These are phyloP conservation scores for Nowickia ferox DNA, from an alignment of 2,888 invertebrate genomes.

Conservation along the genomic window DNA sequence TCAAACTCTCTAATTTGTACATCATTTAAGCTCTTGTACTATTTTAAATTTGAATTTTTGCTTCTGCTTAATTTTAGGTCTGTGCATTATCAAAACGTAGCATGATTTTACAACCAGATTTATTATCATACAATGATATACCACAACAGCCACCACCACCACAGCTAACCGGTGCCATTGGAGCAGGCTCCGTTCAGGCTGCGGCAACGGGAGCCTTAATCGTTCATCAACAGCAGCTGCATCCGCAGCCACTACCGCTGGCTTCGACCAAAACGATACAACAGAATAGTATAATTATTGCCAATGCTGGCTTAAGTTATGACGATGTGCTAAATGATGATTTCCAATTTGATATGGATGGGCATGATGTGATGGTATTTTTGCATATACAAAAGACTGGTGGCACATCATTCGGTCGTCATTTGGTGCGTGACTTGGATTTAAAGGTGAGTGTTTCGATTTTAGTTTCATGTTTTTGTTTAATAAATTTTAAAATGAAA, in stretches of 20 bases:
- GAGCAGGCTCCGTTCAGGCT: conserved; percentile 72
- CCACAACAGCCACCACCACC: conserved; percentile 73
- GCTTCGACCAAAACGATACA: conserved; percentile 78
- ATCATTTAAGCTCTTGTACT: not conserved
- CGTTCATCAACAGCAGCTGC: conserved; percentile 71
- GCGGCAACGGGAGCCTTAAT: conserved; percentile 72
- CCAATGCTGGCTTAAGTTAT: conserved; percentile 88
- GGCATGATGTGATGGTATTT: conserved; percentile 98
- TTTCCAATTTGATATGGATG: conserved; percentile 94
- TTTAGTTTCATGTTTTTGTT: not conserved
- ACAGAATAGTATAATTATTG: conserved; percentile 81
- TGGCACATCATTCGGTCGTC: conserved; percentile 98
- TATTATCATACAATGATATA: conserved; percentile 83
- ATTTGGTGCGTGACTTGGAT: conserved; percentile 97
- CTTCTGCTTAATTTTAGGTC: conserved; percentile 84
- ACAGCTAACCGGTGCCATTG: conserved; percentile 66
- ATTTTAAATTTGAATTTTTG: conserved; percentile 16
- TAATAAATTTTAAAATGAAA: not conserved
- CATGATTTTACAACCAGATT: conserved; percentile 84
- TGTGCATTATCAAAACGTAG: conserved; percentile 89
- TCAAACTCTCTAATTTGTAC: not conserved
- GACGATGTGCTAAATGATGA: conserved; percentile 94
- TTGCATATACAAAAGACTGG: conserved; percentile 99
- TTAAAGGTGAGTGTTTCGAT: conserved; percentile 84
- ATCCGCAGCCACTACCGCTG: conserved; percentile 67